These are phyloP conservation scores for Zaprionus kolodkinae DNA, from an alignment of 1,140 invertebrate genomes.

Conservation along the genomic window DNA sequence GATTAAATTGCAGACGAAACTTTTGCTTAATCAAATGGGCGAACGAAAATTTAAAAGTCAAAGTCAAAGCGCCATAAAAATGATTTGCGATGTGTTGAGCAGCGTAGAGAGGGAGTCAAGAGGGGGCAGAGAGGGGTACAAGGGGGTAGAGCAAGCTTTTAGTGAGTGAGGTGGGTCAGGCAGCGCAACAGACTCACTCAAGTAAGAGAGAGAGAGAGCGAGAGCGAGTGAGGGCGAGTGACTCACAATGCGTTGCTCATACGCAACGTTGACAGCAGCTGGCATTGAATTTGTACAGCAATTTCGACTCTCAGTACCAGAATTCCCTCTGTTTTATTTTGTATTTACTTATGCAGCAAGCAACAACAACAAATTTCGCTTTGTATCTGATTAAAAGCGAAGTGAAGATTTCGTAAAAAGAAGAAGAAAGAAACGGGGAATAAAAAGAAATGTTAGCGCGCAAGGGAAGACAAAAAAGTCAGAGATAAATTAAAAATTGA, in stretches of 20 bases:
- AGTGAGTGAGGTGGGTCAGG: background rate
- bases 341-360: conserved; percentile 45
- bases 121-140: background rate
- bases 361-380: conserved; percentile 15
- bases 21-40: conserved; percentile 44
- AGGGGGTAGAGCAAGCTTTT: background rate
- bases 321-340: conserved; percentile 25
- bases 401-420: background rate
- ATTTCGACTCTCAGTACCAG: background rate
- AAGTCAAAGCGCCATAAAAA: conserved; percentile 47
- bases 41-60: conserved; percentile 44
- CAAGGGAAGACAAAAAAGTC: conserved; percentile 10
- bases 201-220: background rate
- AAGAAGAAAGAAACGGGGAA: background rate
- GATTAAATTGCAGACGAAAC: conserved; percentile 26
- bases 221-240: conserved; percentile 24
- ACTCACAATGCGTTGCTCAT: conserved; percentile 58
- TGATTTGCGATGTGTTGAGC: conserved; percentile 38
- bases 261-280: conserved; percentile 51
- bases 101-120: background rate
- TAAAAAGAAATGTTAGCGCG: conserved; percentile 39
- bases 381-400: conserved; percentile 63
- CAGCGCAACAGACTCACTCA: background rate
- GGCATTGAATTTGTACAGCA: conserved; percentile 8
- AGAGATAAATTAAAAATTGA: conserved; percentile 18